These are phyloP conservation scores for Lithobates sylvaticus DNA, from an alignment of 2,797 vertebrate genomes.

Conservation along the genomic window DNA sequence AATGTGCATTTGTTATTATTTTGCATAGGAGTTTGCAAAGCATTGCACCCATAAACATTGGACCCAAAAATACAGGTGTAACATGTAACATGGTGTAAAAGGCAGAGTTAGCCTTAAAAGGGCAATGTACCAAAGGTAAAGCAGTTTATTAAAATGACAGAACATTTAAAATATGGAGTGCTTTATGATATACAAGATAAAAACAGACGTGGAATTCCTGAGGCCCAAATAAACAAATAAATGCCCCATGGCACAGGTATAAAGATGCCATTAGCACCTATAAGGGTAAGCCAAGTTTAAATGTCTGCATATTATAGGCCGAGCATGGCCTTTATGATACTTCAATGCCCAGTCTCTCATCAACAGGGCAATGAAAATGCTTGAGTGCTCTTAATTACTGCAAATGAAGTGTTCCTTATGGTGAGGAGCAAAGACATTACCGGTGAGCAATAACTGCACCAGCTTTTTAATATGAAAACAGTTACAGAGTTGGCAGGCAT, in stretches of 20 bases:
- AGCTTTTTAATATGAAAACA: conserved; percentile 51
- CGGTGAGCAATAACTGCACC: conserved; percentile 47
- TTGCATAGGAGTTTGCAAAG: too few relatives aligned
- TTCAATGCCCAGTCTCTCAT: conserved; percentile 53
- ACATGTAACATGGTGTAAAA: too few relatives aligned
- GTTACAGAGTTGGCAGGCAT: conserved; percentile 49
- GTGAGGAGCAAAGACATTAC: conserved; percentile 55
- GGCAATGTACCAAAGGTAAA: too few relatives aligned
- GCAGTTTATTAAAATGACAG: too few relatives aligned
- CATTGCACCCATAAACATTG: too few relatives aligned
- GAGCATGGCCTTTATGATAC: conserved; percentile 48
- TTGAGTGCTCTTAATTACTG: conserved; percentile 62
- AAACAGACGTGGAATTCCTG: neutral
- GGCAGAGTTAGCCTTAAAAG: too few relatives aligned
- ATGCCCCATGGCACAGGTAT: neutral
- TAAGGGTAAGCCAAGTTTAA: neutral
- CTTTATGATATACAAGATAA: too few relatives aligned
- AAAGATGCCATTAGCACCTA: neutral
- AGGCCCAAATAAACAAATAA: neutral
- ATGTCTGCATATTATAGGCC: neutral
- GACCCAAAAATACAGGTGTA: too few relatives aligned
- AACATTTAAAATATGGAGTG: too few relatives aligned
- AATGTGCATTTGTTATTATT: too few relatives aligned
- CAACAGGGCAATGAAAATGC: conserved; percentile 58
- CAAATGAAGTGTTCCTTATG: conserved; percentile 62